A percentile compares a stretch with the other conserved stretches of the same genome.
Conservation (phyloP, 2,797 vertebrate species). For the Clamator glandarius region DNA sequence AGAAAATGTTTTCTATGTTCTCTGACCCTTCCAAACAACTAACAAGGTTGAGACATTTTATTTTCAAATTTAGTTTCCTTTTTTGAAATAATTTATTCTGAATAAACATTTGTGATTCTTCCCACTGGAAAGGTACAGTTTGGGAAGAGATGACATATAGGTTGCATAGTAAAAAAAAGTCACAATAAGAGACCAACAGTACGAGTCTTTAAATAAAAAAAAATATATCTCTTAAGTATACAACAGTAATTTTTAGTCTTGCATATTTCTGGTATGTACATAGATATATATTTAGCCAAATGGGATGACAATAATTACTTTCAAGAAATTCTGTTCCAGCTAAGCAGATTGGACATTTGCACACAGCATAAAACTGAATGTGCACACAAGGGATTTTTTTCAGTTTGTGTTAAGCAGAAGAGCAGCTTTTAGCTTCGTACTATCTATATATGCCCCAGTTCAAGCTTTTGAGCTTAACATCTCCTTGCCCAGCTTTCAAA, state of each 20-base stretch:
- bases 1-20: background rate
- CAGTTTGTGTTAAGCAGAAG: conserved; percentile 44
- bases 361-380: conserved; percentile 54
- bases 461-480: background rate
- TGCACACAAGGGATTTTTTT: background rate
- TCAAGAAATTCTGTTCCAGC: conserved; percentile 38
- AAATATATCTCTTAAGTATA: background rate
- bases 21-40: background rate
- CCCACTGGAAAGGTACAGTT: background rate
- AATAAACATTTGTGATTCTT: background rate
- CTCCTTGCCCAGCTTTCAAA: background rate
- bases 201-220: background rate
- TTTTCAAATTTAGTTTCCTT: background rate
- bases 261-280: background rate
- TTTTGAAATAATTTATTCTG: background rate
- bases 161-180: background rate
- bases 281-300: conserved; percentile 25
- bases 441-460: background rate
- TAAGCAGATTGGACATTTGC: conserved; percentile 38
- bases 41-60: background rate
- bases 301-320: background rate
- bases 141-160: background rate
- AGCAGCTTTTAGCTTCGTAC: background rate
- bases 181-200: background rate
- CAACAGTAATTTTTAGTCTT: background rate